phyloP scores from a whole-genome alignment of 2,888 invertebrate species.

The Amphipyra berbera region DNA sequence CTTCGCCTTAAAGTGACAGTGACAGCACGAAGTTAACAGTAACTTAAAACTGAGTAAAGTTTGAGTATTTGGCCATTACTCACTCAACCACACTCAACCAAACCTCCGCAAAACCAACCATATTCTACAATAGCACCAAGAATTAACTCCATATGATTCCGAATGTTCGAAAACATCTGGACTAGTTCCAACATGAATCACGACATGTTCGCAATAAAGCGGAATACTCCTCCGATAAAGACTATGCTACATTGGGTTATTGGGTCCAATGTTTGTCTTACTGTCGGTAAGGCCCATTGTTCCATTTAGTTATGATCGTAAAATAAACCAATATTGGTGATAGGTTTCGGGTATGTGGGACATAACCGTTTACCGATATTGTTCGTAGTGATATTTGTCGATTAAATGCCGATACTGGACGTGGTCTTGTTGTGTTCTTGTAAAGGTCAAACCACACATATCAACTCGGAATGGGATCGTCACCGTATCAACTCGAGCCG shows the following conservation, averaged over 20 bases:
- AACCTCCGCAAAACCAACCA: not conserved
- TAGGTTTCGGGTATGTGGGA: slow-evolving; percentile 17
- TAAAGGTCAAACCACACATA: too few relatives aligned
- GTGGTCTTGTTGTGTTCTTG: too few relatives aligned
- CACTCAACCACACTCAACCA: not conserved
- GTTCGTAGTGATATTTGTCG: slow-evolving; percentile 14
- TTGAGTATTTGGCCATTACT: too few relatives aligned
- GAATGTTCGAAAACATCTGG: slow-evolving; percentile 34
- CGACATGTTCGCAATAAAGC: slow-evolving; percentile 42
- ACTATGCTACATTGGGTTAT: slow-evolving; percentile 23
- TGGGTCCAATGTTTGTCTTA: slow-evolving; percentile 39
- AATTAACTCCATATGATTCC: slow-evolving; percentile 30
- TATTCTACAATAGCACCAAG: not conserved
- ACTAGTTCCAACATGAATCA: slow-evolving; percentile 46
- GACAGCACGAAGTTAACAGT: too few relatives aligned
- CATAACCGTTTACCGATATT: slow-evolving; percentile 27
- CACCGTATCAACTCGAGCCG: too few relatives aligned
- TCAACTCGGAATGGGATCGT: too few relatives aligned
- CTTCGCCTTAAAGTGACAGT: too few relatives aligned
- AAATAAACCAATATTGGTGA: slow-evolving; percentile 39
- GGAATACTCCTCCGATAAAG: slow-evolving; percentile 48
- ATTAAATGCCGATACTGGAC: not conserved
- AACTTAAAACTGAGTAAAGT: too few relatives aligned
- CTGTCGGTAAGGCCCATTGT: slow-evolving; percentile 7
- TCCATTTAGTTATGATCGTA: slow-evolving; percentile 28